These are phyloP conservation scores for Hemicrepidius hirtus DNA, from an alignment of 2,888 invertebrate genomes.

Conservation along the genomic window DNA sequence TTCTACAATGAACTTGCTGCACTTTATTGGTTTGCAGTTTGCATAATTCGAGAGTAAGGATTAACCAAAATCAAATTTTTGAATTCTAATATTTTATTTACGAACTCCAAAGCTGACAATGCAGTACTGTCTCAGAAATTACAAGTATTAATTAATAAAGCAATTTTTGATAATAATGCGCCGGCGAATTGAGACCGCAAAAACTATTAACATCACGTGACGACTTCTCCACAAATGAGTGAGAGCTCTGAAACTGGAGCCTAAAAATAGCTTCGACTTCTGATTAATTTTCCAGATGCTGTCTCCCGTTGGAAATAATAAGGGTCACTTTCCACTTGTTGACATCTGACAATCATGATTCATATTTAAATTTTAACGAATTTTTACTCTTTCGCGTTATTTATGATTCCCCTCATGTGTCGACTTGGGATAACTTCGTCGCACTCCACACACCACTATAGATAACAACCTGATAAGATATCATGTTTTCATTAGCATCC, in stretches of 20 bases:
- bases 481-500: too few relatives aligned
- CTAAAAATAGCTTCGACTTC: conserved; percentile 33
- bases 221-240: conserved; percentile 26
- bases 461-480: too few relatives aligned
- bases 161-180: conserved; percentile 14
- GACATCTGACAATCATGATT: conserved; percentile 7
- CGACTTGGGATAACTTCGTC: neutral
- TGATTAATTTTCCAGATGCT: conserved; percentile 35
- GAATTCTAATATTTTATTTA: neutral
- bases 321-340: conserved; percentile 28
- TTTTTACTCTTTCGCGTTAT: neutral
- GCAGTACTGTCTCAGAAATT: neutral
- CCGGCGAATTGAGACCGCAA: conserved; percentile 4
- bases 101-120: neutral
- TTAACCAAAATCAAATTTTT: neutral
- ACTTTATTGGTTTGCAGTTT: conserved; percentile 12
- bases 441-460: too few relatives aligned
- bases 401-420: neutral
- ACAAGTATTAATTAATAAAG: neutral
- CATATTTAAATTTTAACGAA: neutral
- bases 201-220: conserved; percentile 24
- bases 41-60: neutral
- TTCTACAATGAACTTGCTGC: conserved; percentile 21
- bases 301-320: conserved; percentile 18
- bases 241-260: conserved; percentile 23